These are phyloP conservation scores for Nesidiocoris tenuis DNA, from an alignment of 2,888 invertebrate genomes.

Conservation along the genomic window DNA sequence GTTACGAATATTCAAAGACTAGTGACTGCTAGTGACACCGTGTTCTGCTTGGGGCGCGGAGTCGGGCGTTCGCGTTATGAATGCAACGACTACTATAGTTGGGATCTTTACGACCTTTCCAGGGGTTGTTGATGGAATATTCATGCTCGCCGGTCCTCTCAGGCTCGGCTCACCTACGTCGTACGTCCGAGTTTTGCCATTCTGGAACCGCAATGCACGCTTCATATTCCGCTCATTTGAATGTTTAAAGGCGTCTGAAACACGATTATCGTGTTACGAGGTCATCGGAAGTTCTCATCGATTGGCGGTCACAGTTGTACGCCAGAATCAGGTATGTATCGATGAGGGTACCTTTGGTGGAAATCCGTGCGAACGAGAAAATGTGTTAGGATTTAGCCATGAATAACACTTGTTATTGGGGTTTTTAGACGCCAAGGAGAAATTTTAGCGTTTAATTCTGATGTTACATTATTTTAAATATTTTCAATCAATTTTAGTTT, in stretches of 20 bases:
- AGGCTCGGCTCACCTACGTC: neutral
- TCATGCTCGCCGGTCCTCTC: slow-evolving; percentile 12
- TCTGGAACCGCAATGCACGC: neutral
- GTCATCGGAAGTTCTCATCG: neutral
- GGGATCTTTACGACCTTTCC: slow-evolving; percentile 24
- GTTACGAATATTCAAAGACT: neutral
- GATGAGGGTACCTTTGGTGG: too few relatives aligned
- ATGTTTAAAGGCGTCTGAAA: slow-evolving; percentile 14
- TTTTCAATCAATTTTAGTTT: too few relatives aligned
- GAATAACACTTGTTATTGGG: too few relatives aligned
- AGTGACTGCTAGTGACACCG: neutral
- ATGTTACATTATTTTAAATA: too few relatives aligned
- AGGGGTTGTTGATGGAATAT: slow-evolving; percentile 12
- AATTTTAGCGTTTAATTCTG: too few relatives aligned
- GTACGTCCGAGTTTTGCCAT: neutral
- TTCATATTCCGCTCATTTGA: slow-evolving; percentile 23
- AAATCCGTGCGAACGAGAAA: too few relatives aligned
- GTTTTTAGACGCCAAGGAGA: too few relatives aligned
- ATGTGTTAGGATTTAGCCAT: too few relatives aligned
- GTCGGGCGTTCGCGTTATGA: neutral
- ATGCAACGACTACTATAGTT: neutral
- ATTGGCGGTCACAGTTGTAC: neutral
- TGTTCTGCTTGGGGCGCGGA: neutral
- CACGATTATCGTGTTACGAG: slow-evolving; percentile 4
- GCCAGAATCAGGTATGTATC: too few relatives aligned